phyloP scores from a whole-genome alignment of 1,140 invertebrate genomes.

The Mizuhopecten yessoensis region DNA sequence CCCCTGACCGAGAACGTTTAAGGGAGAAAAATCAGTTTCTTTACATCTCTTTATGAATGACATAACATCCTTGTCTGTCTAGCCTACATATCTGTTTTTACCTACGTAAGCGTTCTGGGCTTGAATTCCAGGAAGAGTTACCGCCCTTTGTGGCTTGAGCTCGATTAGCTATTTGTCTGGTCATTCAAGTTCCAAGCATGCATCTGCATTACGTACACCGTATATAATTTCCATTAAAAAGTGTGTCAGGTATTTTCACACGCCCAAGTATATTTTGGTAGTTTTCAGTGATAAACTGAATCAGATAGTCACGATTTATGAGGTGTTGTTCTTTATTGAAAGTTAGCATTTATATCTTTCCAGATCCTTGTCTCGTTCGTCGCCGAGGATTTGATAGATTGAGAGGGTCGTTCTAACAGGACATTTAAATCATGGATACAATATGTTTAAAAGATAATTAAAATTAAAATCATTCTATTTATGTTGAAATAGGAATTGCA shows the following conservation, averaged over 20 bases:
- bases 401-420: not conserved
- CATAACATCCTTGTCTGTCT: not conserved
- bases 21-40: not conserved
- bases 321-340: not conserved
- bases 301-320: conserved; percentile 22
- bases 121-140: not conserved
- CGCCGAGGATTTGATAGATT: not conserved
- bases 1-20: conserved; percentile 8
- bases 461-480: conserved; percentile 22
- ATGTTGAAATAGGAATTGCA: not conserved
- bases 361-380: not conserved
- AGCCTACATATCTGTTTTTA: not conserved
- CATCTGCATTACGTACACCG: too few relatives aligned
- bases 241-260: not conserved
- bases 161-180: not conserved
- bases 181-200: not conserved
- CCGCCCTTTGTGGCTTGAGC: not conserved
- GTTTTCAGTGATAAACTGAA: conserved; percentile 30
- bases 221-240: not conserved
- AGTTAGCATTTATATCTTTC: not conserved
- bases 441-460: not conserved
- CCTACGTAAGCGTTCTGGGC: not conserved
- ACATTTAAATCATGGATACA: conserved; percentile 9
- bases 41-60: not conserved
- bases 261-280: not conserved